Evolutionary conservation across 2,888 invertebrate species (phyloP).

Genomic region (Maniola hyperantus): DNA sequence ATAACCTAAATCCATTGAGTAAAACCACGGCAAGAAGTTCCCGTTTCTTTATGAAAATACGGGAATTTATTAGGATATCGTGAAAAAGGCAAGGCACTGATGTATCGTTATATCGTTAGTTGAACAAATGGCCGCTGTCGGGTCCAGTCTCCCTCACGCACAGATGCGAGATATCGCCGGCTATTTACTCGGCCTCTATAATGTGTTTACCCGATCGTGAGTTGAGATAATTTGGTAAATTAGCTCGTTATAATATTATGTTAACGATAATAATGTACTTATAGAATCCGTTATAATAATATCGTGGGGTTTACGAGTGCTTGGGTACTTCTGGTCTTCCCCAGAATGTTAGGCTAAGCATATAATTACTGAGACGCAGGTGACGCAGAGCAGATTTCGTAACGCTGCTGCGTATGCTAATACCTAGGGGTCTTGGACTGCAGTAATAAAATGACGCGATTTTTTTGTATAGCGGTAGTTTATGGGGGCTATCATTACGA

Average conservation of each 20-base stretch:
- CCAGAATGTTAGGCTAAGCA: too few species aligned
- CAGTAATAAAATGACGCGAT: too few species aligned
- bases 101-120: slow-evolving; percentile 1
- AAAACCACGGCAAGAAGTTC: neutral
- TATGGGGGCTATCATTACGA: too few species aligned
- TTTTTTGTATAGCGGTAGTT: too few species aligned
- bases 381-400: too few species aligned
- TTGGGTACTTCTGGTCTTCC: too few species aligned
- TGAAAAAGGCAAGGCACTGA: neutral
- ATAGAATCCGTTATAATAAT: neutral
- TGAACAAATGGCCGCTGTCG: neutral
- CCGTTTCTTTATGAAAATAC: neutral
- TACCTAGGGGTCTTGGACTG: too few species aligned
- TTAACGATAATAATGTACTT: neutral
- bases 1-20: too few species aligned
- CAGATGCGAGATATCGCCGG: slow-evolving; percentile 8
- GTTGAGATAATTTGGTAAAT: slow-evolving; percentile 14
- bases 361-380: too few species aligned
- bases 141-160: neutral
- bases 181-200: neutral
- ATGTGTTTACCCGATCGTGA: slow-evolving; percentile 13
- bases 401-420: too few species aligned
- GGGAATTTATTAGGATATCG: slow-evolving; percentile 9
- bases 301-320: neutral
- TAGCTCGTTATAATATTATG: neutral